A percentile compares a stretch with the other conserved stretches of the same genome.
Evolutionary conservation across 2,797 vertebrate genomes (phyloP).

Genomic region (Mormyrus proboscirostris): DNA sequence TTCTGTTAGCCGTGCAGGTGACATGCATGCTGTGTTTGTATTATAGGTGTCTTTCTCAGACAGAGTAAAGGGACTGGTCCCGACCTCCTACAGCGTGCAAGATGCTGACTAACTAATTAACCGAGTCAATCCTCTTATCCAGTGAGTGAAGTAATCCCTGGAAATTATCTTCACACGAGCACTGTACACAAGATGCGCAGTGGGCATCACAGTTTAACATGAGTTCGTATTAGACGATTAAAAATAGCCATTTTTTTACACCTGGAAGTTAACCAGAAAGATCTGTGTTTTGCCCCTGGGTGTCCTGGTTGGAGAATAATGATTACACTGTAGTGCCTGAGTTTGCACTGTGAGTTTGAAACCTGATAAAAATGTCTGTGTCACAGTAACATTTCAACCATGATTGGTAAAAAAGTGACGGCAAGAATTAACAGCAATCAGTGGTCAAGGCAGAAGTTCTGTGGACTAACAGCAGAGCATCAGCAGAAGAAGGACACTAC

Average conservation of each 20-base stretch:
- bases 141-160: neutral
- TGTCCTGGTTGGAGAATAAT: neutral
- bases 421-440: neutral
- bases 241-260: neutral
- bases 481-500: neutral
- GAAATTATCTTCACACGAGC: neutral
- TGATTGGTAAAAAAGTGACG: neutral
- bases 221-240: neutral
- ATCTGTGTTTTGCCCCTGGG: neutral
- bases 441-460: neutral
- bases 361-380: neutral
- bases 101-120: slow-evolving; percentile 7
- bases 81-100: neutral
- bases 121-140: slow-evolving; percentile 15
- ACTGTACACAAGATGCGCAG: neutral
- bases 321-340: neutral
- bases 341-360: neutral
- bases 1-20: neutral
- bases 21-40: neutral
- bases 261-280: neutral
- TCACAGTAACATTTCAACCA: too few species aligned
- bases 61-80: neutral
- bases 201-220: neutral
- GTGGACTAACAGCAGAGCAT: neutral
- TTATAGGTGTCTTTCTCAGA: neutral